Base-by-base conservation (phyloP, 1,140 invertebrate genomes). In the Euwallacea similis region DNA sequence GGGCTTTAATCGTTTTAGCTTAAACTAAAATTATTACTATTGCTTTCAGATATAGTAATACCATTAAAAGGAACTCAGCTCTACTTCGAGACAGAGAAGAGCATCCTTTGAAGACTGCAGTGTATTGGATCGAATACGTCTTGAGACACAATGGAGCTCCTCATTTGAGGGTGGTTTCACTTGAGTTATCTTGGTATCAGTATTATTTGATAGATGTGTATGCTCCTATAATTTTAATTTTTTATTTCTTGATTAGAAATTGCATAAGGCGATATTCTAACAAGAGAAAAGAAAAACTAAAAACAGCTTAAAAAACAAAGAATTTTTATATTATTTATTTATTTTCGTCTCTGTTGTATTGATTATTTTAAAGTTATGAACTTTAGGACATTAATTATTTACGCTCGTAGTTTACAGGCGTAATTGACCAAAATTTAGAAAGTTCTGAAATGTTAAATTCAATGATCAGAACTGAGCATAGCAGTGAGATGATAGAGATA, bases 61-160 rank as follows among this genome's bases (percentile, higher is more conserved):
- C 62, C 21, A 86, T 83, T 0, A 83, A 85, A 73, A 75, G 75
- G 46, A 21, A 87, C 16, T 88, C 87, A 0, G 75, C 75, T 4
- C 21, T 84, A 3, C 86, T 87, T 78, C 82, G 79, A 11, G 87
- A 88, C 71, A 80, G 84, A 47, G 86, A 85, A 2, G 74, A 82
- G 60, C 74, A 75, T 4, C 87, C 88, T 0, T 66, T 89, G 43
- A 85, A 89, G 43, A 83, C 84, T 56, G 88, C 88, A 0, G 81
- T 89, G 11, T 90, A 88, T 76, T 90, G 88, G 88, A 87, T 87
- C 0, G 88, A 90, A 79, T 89, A 90, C 71, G 87, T 90, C 0
- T 82, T 90, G 7, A 83, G 86, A 63, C 87, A 90, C 74, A 87
- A 87, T 76, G 88, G 88, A 0, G 88, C 88, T 60, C 42, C 46